Percentiles rank a stretch among this genome's conserved stretches.
Conservation (phyloP, 2,113 vertebrate genomes). For the Tetrao urogallus region DNA sequence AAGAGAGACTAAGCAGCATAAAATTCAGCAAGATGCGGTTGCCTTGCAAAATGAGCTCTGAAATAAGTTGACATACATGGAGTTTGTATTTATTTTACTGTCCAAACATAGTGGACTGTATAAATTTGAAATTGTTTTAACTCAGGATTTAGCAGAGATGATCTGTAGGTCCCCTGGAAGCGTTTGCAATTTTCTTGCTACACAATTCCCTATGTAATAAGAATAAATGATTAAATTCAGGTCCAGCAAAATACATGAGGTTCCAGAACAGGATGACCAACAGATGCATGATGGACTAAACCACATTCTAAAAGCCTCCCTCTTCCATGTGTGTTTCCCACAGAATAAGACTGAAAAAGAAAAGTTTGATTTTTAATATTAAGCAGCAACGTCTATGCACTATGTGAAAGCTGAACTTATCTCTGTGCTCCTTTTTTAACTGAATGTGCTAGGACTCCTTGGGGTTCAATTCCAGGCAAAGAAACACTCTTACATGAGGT, state of each 20-base stretch:
- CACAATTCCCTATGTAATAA: background rate
- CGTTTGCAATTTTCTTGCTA: background rate
- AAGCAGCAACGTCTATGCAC: fast-evolving
- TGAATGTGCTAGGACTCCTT: background rate
- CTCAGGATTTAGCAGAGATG: background rate
- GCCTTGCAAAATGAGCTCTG: fast-evolving
- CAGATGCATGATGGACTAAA: background rate
- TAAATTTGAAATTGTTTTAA: background rate
- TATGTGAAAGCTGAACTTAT: background rate
- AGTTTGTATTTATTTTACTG: background rate
- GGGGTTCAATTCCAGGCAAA: background rate
- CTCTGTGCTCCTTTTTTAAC: background rate
- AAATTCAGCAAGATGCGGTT: fast-evolving
- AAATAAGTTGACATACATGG: background rate
- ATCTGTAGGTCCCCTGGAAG: background rate
- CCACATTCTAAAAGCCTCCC: background rate
- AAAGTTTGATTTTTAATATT: background rate
- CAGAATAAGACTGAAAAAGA: background rate
- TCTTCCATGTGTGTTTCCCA: background rate
- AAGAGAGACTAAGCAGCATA: fast-evolving
- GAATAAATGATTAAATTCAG: background rate
- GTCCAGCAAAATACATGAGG: background rate
- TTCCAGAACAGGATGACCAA: background rate
- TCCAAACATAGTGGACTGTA: background rate
- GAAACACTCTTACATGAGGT: background rate